Conservation (phyloP, 2,113 vertebrate species). For the Phalacrocorax aristotelis region DNA sequence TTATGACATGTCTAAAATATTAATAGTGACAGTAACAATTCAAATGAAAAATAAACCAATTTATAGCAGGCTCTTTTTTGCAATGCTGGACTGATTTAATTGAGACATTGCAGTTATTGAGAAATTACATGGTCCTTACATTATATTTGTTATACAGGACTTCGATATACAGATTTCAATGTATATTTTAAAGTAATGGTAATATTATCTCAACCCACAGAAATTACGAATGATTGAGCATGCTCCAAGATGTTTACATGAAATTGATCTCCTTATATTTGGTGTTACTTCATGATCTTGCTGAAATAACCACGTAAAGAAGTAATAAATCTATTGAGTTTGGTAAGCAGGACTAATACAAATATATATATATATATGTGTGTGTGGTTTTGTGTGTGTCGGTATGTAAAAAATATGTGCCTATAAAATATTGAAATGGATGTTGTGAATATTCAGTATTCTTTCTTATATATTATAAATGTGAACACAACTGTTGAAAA, state of each 20-base stretch:
- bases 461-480: background rate
- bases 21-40: background rate
- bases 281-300: background rate
- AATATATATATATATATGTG: background rate
- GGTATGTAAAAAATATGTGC: background rate
- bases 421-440: background rate
- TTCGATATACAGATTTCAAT: background rate
- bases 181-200: background rate
- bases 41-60: constrained; percentile 11
- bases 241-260: background rate
- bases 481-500: background rate
- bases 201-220: background rate
- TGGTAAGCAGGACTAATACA: background rate
- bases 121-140: background rate
- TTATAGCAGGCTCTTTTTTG: background rate
- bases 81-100: background rate
- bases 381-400: background rate
- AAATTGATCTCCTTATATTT: background rate
- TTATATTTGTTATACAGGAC: background rate
- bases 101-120: background rate
- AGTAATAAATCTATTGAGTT: background rate
- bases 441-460: background rate
- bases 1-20: constrained; percentile 29
- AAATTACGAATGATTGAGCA: background rate
- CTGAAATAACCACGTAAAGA: background rate